Evolutionary conservation across 2,888 invertebrate species (phyloP).

Genomic region (Stenodera caucasica): DNA sequence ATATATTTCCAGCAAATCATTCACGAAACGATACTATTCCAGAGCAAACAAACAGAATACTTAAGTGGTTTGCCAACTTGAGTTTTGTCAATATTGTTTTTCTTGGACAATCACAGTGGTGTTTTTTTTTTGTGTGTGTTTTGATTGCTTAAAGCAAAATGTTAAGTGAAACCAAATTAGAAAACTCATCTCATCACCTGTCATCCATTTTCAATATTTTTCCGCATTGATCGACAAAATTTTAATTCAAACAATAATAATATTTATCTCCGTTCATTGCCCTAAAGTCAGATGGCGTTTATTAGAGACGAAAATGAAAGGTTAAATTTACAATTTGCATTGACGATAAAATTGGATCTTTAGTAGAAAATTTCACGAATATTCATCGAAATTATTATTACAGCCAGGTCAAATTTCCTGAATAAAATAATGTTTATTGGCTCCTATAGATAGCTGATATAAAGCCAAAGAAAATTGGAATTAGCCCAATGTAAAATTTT

Average conservation of each 20-base stretch:
- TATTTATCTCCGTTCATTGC: no score
- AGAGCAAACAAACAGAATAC: neutral
- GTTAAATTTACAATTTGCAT: slow-evolving; percentile 28
- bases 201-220: no score
- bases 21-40: neutral
- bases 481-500: neutral
- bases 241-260: no score
- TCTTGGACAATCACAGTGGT: neutral
- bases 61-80: neutral
- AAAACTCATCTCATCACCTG: no score
- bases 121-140: neutral
- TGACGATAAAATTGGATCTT: slow-evolving; percentile 32
- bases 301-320: slow-evolving; percentile 33
- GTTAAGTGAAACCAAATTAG: neutral
- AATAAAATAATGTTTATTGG: no score
- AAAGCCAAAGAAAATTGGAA: neutral
- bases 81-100: neutral
- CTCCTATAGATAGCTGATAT: neutral
- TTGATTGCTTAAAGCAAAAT: no score
- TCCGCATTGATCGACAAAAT: no score
- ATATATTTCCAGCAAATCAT: neutral
- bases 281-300: slow-evolving; percentile 23
- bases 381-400: no score
- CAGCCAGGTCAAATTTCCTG: no score
- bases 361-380: slow-evolving; percentile 28